Conservation (phyloP, 1,140 invertebrate genomes). For the Diploscapter pachys region DNA sequence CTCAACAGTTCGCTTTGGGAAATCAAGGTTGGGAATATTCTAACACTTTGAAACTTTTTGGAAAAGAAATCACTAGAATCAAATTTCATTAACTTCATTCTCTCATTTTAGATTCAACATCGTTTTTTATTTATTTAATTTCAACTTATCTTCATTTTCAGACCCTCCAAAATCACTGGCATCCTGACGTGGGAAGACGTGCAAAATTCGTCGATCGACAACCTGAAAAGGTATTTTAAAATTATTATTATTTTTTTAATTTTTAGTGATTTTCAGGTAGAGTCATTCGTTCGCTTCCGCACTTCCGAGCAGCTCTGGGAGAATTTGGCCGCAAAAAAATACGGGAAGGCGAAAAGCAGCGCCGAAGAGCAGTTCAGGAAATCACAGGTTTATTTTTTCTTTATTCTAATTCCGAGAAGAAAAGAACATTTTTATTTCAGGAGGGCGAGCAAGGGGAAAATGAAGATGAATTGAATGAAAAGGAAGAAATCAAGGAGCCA, state of each 20-base stretch:
- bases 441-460: slow-evolving; percentile 23
- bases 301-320: slow-evolving; percentile 29
- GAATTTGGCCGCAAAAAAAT: slow-evolving; percentile 25
- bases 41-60: not conserved
- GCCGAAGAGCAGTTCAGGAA: slow-evolving; percentile 17
- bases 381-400: slow-evolving; percentile 2
- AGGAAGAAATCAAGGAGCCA: not conserved
- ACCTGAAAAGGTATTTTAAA: slow-evolving; percentile 9
- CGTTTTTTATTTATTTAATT: not conserved
- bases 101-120: too few relatives aligned
- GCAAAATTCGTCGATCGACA: slow-evolving; percentile 30
- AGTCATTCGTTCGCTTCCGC: slow-evolving; percentile 37
- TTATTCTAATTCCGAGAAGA: too few relatives aligned
- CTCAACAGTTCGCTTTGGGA: slow-evolving; percentile 87
- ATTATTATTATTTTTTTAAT: slow-evolving; percentile 1
- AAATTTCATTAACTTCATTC: not conserved
- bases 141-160: not conserved
- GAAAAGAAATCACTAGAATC: not conserved
- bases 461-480: not conserved
- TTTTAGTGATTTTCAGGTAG: slow-evolving; percentile 15
- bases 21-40: slow-evolving; percentile 64
- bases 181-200: slow-evolving; percentile 27
- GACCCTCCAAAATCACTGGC: slow-evolving; percentile 31
- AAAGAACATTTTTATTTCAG: too few relatives aligned
- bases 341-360: slow-evolving; percentile 23